Base-by-base conservation (phyloP, 2,113 vertebrate genomes). In the Albula glossodonta region DNA sequence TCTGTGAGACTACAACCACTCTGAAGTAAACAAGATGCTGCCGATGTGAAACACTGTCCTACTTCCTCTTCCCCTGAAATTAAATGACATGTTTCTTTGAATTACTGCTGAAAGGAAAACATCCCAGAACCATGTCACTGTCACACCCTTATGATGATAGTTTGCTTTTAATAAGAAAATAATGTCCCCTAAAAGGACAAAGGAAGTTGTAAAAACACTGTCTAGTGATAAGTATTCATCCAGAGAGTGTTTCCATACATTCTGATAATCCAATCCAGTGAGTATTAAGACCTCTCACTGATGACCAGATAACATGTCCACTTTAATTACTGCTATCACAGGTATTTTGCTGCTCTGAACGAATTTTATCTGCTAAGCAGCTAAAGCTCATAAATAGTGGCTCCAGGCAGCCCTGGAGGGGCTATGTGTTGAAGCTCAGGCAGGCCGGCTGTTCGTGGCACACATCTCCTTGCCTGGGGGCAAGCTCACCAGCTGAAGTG, bases 321-420 rank as follows among this genome's bases (percentile, higher is more conserved):
- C 52, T 60, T 86, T 83, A 86, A 81, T 83, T 85, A 85, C 84
- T 56, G 5, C 51, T 51, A 83, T 88, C 82, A 78, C 41, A 88
- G 78, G 70, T 87, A 84, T 86, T 86, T 83, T 84, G 85, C 66
- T 52, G 57, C 87, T 66, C 91, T 85, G 82, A 86, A 81, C 89
- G 89, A 87, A 89, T 92, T 90, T 92, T 91, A 87, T 86, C 87
- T 88, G 91, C 88, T 91, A 90, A 88, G 82, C 82, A 85, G 83
- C 85, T 51, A 78, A 83, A 82, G 9, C 9, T 41, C 53, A 53
- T 41, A 53, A 70, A 41, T n/a, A 74, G 70, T 52, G 48, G 41
- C 85, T 53, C 63, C 85, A 15, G 63, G 51, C 12, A 50, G 60
- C 48, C 57, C 86, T n/a, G 81, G 78, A 51, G 51, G 83, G 83